These are phyloP conservation scores for Symphodus melops DNA, from an alignment of 2,113 vertebrate genomes.

Conservation along the genomic window DNA sequence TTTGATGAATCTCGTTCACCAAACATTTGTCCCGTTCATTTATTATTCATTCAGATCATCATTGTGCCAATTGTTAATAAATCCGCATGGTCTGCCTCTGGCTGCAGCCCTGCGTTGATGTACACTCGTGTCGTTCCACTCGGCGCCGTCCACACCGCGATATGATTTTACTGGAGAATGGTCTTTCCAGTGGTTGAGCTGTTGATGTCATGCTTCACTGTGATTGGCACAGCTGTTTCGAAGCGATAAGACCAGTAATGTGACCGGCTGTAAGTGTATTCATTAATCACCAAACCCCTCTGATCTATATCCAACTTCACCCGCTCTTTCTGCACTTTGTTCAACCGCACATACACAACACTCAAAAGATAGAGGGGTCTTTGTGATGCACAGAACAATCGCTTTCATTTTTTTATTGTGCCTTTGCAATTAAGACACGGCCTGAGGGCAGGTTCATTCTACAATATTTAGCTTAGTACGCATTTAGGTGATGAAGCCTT, in stretches of 20 bases:
- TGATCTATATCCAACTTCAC: conserved; percentile 1
- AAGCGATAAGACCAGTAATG: conserved; percentile 3
- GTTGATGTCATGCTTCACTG: conserved; percentile 12
- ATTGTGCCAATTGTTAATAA: not conserved
- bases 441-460: not conserved
- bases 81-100: not conserved
- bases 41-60: not conserved
- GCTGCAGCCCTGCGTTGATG: not conserved
- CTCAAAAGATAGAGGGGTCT: not conserved
- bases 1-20: not conserved
- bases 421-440: too few relatives aligned
- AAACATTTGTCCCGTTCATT: not conserved
- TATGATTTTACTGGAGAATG: not conserved
- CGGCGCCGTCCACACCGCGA: not conserved
- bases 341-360: not conserved
- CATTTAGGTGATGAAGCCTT: not conserved
- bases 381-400: not conserved
- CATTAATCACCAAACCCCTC: conserved; percentile 5
- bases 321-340: not conserved
- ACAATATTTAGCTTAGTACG: not conserved
- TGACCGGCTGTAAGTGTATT: not conserved
- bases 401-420: not conserved
- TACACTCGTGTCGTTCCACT: not conserved
- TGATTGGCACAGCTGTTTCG: conserved; percentile 8
- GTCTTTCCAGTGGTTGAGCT: conserved; percentile 1